Percentiles rank a stretch among this genome's conserved stretches.
These are phyloP conservation scores for Colossoma macropomum DNA, from an alignment of 2,113 vertebrate species.

Conservation along the genomic window DNA sequence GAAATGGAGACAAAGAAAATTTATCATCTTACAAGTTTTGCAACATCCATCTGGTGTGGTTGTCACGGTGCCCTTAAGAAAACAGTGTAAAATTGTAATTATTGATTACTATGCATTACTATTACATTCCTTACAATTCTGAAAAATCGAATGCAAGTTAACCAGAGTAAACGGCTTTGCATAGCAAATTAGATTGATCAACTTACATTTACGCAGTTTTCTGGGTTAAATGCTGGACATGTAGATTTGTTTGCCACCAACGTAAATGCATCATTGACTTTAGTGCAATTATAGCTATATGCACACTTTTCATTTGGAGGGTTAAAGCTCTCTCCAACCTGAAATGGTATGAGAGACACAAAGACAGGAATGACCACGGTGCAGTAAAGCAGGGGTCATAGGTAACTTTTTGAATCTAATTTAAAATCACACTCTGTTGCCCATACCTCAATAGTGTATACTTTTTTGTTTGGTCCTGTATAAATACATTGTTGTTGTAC, in stretches of 20 bases:
- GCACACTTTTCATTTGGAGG: slow-evolving; percentile 68
- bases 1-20: not conserved
- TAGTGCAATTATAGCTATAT: slow-evolving; percentile 73
- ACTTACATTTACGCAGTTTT: slow-evolving; percentile 76
- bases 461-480: slow-evolving; percentile 51
- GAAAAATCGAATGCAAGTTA: not conserved
- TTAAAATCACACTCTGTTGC: slow-evolving; percentile 23
- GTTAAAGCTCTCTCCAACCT: slow-evolving; percentile 32
- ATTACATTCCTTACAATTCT: not conserved
- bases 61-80: slow-evolving; percentile 72
- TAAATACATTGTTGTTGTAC: slow-evolving; percentile 18
- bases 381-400: not conserved
- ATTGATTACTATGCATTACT: not conserved
- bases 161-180: not conserved
- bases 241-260: not conserved
- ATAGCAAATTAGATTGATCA: not conserved
- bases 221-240: slow-evolving; percentile 64
- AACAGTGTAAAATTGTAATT: not conserved
- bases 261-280: slow-evolving; percentile 54
- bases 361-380: not conserved
- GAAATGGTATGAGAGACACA: not conserved
- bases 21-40: slow-evolving; percentile 72
- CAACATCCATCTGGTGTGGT: slow-evolving; percentile 73
- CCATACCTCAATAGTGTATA: slow-evolving; percentile 65
- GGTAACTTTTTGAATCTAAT: not conserved